A percentile compares a stretch with the other conserved stretches of the same genome.
Conservation (phyloP, 2,797 vertebrate genomes). For the Loris lydekkerianus region DNA sequence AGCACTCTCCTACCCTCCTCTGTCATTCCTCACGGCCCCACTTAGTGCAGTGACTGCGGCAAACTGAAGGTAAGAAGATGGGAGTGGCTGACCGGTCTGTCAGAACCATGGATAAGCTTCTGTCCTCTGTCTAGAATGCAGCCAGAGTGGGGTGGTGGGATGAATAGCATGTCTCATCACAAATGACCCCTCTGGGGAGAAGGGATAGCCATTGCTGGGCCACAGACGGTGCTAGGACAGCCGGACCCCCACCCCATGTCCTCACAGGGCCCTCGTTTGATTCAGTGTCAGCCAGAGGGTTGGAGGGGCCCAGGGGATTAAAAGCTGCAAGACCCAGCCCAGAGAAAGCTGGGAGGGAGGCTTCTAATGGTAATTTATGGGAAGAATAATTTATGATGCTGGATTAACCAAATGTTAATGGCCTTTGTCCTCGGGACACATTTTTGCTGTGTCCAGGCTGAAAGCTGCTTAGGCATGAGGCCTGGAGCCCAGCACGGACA, state of each 20-base stretch:
- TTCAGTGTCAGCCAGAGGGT: background rate
- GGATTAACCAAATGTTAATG: background rate
- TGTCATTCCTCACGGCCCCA: background rate
- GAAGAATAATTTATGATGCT: background rate
- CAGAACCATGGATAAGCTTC: background rate
- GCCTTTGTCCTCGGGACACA: constrained; percentile 2
- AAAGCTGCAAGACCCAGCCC: background rate
- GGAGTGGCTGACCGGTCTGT: background rate
- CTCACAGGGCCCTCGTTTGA: background rate
- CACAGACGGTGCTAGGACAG: background rate
- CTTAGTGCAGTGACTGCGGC: background rate
- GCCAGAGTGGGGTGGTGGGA: background rate
- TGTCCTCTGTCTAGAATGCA: background rate
- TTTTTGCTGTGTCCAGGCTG: background rate
- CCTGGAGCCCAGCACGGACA: background rate
- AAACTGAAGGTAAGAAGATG: background rate
- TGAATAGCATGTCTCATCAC: background rate
- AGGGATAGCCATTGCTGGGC: background rate
- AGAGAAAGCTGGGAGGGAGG: background rate
- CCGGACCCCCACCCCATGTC: background rate
- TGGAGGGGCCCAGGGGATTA: background rate
- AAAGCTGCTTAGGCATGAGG: background rate
- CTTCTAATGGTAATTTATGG: background rate
- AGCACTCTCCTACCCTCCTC: background rate
- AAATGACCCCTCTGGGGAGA: background rate